A percentile compares a stretch with the other conserved stretches of the same genome.
Conservation (phyloP, 2,797 vertebrate species). For the Notolabrus celidotus region DNA sequence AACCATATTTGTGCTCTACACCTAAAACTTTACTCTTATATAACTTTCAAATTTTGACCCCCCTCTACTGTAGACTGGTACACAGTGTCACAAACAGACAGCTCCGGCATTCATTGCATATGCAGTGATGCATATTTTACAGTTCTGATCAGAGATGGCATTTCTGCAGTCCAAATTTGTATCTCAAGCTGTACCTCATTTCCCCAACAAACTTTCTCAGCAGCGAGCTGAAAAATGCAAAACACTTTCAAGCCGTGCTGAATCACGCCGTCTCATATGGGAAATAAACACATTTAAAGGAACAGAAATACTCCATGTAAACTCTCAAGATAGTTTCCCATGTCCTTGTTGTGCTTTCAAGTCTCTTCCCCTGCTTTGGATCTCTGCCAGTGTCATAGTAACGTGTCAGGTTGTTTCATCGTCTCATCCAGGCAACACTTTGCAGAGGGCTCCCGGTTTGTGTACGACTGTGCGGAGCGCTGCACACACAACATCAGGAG, state of each 20-base stretch:
- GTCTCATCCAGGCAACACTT: conserved; percentile 46
- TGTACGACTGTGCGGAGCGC: neutral
- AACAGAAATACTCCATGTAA: conserved; percentile 48
- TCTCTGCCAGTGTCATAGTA: conserved; percentile 57
- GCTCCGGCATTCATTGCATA: neutral
- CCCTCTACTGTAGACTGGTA: neutral
- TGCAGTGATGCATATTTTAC: conserved; percentile 27
- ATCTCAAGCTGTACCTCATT: conserved; percentile 18
- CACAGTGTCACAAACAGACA: conserved; percentile 3
- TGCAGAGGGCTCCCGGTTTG: conserved; percentile 33
- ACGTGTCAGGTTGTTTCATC: conserved; percentile 61
- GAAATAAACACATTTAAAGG: conserved; percentile 54
- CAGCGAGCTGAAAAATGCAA: conserved; percentile 19
- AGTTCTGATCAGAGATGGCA: conserved; percentile 24
- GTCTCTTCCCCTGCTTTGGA: conserved; percentile 47
- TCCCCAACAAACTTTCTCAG: conserved; percentile 26
- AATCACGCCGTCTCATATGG: conserved; percentile 44
- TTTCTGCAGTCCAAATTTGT: conserved; percentile 34
- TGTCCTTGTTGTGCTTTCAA: conserved; percentile 55
- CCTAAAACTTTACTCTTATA: conserved; percentile 4
- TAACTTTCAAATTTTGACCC: conserved; percentile 8
- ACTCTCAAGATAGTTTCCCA: conserved; percentile 41
- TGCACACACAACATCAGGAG: conserved; percentile 12
- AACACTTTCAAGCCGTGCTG: conserved; percentile 37
- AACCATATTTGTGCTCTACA: too few species aligned